Base-by-base conservation (phyloP, 2,113 vertebrate species). In the Nothoprocta pentlandii region DNA sequence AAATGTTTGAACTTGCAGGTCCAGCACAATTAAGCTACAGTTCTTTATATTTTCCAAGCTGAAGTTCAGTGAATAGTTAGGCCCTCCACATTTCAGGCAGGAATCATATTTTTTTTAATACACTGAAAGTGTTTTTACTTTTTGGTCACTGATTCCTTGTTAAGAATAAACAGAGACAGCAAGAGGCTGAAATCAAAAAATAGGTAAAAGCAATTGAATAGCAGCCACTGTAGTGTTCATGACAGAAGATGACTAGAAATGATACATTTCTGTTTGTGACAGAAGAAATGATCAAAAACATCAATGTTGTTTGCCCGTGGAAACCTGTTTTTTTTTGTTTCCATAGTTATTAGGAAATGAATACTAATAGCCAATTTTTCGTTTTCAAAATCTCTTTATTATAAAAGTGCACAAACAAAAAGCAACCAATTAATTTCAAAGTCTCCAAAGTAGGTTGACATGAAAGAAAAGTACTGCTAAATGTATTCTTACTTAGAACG, bases 61-160 rank as follows among this genome's bases (percentile, higher is more conserved):
- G 46, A 79, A 85, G 56, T 88, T 88, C 47, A 34, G 32, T 64
- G 83, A 87, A 79, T 91, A 67, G 69, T 87, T 85, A n/a, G 12
- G 25, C 90, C 42, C 39, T 59, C 81, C 44, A 53, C 32, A 64
- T 83, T 64, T 79, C 68, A 25, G 69, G 36, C 87, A 84, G 39
- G 49, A 6, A 56, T 39, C 36, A 39, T 73, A 70, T 80, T 75
- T 91, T 74, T 92, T 64, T 22, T 7, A 76, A 41, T 78, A 41
- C 2, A 47, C 4, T 62, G 12, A 70, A 89, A 86, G 42, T 85
- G 77, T 46, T 74, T 87, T 94, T 36, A 58, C 44, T 63, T 9
- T 77, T 85, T 68, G 51, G 12, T 82, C 54, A 26, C 56, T 92
- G 22, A 51, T 61, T 87, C 81, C 92, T 53, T 89, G 23, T 73